Evolutionary conservation across 2,888 invertebrate genomes (phyloP), one percentile per base, ranked within the genome.

Genomic region (Odontomyia ornata): DNA sequence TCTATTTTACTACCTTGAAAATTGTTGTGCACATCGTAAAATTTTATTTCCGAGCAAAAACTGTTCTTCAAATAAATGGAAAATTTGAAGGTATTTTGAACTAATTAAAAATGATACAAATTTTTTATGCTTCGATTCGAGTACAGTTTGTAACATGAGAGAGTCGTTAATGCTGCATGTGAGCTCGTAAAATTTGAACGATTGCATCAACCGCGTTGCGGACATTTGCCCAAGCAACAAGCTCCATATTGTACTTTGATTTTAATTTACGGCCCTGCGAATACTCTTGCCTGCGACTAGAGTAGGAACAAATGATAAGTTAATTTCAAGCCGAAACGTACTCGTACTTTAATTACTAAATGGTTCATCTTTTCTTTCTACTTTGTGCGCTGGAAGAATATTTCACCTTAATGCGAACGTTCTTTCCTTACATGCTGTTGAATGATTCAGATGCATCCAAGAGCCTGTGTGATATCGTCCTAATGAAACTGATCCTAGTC

Each of bases 1-100:
- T 36, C 36, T 18, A 18, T 52, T 28, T 72, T 60, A 73, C 57
- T 73, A 47, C 36, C 73, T 73, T 73, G 73, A 73, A 73, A 73
- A 73, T 73, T 73, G 73, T 73, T 73, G 36, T 73, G 57, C 73
- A 73, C 73, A 36, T 73, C 73, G 36, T 73, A 60, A 73, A 73
- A 43, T 73, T 73, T 73, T 57, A 73, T 73, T 11, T 60, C 73
- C 9, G 25, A 73, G 73, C 73, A 57, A 57, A 73, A 73, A 73
- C 57, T 36, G 57, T 30, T 73, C 18, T 30, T 23, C 60, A 73
- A 28, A 7, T 27, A 72, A 30, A 30, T 28, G 36, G 36, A 73
- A 60, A 27, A 73, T 30, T 73, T 43, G 21, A 27, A 73, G 73
- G 57, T 60, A 57, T 57, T 73, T 73, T 43, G 36, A 21, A 36